phyloP scores from a whole-genome alignment of 2,797 vertebrate genomes.

The Graptemys geographica region DNA sequence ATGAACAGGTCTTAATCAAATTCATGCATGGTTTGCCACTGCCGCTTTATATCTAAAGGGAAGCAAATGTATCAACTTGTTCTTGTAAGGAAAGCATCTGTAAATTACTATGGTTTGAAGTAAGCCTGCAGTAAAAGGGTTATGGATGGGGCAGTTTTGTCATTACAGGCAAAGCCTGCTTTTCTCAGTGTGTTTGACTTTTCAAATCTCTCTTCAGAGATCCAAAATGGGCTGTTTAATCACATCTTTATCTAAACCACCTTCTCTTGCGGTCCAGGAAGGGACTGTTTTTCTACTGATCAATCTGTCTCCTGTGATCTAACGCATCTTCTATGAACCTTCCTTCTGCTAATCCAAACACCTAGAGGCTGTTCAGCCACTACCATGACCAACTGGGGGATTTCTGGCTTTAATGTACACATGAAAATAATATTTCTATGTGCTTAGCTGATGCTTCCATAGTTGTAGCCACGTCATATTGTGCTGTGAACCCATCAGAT shows the following conservation, averaged over 20 bases:
- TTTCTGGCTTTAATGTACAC: conserved; percentile 25
- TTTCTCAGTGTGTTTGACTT: conserved; percentile 55
- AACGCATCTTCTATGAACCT: background rate
- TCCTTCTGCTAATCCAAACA: conserved; percentile 46
- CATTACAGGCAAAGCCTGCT: background rate
- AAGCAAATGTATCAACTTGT: background rate
- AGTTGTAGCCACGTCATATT: accelerated
- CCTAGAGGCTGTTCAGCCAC: background rate
- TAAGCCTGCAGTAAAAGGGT: background rate
- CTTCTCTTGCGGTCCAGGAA: conserved; percentile 21
- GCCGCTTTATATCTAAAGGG: background rate
- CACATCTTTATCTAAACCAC: conserved; percentile 23
- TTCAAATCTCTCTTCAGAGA: conserved; percentile 1
- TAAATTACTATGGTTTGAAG: conserved; percentile 10
- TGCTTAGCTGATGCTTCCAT: background rate
- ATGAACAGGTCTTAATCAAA: background rate
- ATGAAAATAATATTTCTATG: background rate
- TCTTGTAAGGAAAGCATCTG: background rate
- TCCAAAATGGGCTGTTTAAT: conserved; percentile 23
- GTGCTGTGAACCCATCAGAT: background rate
- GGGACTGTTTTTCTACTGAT: background rate
- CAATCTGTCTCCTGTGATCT: background rate
- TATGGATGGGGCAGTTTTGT: background rate
- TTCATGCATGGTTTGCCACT: background rate
- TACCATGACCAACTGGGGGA: conserved; percentile 4